Evolutionary conservation across 1,140 invertebrate genomes (phyloP), one percentile per base, ranked within the genome.

Genomic region (Drosophila tristis): DNA sequence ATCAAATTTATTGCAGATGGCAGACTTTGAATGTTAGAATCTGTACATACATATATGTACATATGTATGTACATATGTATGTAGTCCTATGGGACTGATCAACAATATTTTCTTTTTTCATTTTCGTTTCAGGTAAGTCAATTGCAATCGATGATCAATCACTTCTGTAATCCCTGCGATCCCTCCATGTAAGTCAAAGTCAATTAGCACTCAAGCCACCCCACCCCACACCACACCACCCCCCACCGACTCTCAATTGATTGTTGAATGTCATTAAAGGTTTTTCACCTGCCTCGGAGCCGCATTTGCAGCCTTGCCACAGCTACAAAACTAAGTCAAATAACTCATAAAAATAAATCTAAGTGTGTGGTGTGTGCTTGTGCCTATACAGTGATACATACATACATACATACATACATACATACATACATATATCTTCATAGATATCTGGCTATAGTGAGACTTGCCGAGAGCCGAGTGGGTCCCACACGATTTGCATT

Each of bases 201-300:
- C 23, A 65, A 58, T 78, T 71, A 56, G 20, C 51, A 23, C 20
- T 48, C 23, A 71, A 57, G 56, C 72, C 72, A 44, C 56, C 58
- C 42, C 25, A 9, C 64, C 48, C 64, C 42, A 16, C 29, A 31
- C 15, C 16, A 0, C 16, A 16, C 64, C n/a, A n/a, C n/a, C n/a
- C 64, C 64, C 42, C 6, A 20, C 20, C 47, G 50, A 5, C 20
- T 44, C 15, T 53, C 15, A 67, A 57, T 35, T 51, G 71, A 47
- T 26, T 39, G 23, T 45, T 63, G 78, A 82, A 87, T 89, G 84
- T 89, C 79, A 82, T 79, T 60, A 70, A 62, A 76, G 84, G 79
- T 89, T 82, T 68, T 87, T 87, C 75, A 87, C 78, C 84, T 65
- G 60, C 29, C 26, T 29, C 31, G 13, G 35, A 39, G 35, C 45